Evolutionary conservation across 2,888 invertebrate species (phyloP).

Genomic region (Eledona agricola): DNA sequence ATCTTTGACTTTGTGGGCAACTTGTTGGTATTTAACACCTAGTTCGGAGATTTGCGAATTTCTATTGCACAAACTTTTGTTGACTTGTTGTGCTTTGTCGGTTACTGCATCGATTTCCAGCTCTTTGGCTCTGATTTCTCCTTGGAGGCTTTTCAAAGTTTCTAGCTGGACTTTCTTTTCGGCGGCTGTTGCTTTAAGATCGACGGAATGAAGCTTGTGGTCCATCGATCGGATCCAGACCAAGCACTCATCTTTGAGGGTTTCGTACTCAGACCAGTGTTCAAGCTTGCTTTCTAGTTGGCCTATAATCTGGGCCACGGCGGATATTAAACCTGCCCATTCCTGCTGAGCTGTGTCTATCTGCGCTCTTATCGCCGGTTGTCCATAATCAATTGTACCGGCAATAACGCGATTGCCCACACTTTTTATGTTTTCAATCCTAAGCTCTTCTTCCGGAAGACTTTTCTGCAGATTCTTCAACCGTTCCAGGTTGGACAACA

Average conservation of each 20-base stretch:
- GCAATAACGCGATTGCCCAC: constrained; percentile 92
- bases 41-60: constrained; percentile 88
- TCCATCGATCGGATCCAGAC: constrained; percentile 90
- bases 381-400: constrained; percentile 83
- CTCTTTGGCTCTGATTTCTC: constrained; percentile 89
- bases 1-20: constrained; percentile 91
- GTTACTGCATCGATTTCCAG: constrained; percentile 92
- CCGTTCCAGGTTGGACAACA: constrained; percentile 87
- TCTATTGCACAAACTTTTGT: constrained; percentile 78
- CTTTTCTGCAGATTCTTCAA: constrained; percentile 81
- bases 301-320: constrained; percentile 80
- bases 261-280: constrained; percentile 93
- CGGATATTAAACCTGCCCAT: constrained; percentile 84
- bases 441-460: constrained; percentile 85
- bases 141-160: constrained; percentile 79
- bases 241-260: constrained; percentile 83
- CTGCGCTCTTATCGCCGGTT: constrained; percentile 85
- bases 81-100: constrained; percentile 86
- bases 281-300: constrained; percentile 83
- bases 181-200: constrained; percentile 80
- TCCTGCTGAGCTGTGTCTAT: constrained; percentile 89
- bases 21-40: constrained; percentile 90
- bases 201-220: constrained; percentile 85
- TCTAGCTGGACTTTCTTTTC: constrained; percentile 89
- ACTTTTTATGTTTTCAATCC: constrained; percentile 80